These are phyloP conservation scores for Recurvirostra avosetta DNA, from an alignment of 2,113 vertebrate species.

Conservation along the genomic window DNA sequence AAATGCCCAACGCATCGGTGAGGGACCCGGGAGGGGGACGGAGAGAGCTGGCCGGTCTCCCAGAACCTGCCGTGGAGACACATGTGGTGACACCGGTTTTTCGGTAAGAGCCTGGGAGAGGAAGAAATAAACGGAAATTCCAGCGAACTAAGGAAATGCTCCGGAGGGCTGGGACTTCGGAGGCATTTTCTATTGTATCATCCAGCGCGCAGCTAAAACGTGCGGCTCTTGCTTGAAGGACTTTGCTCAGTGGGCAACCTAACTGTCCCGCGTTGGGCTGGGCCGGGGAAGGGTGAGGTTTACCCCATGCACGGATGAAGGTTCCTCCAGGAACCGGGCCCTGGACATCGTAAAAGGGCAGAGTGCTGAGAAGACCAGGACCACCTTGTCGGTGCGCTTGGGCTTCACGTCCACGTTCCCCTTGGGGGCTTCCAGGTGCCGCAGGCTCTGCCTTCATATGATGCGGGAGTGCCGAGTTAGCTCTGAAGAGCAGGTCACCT, in stretches of 20 bases:
- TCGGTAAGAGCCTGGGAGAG: conserved; percentile 48
- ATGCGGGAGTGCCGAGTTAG: not conserved
- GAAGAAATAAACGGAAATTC: conserved; percentile 58
- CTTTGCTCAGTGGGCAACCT: not conserved
- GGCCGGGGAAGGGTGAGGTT: not conserved
- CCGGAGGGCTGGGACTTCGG: not conserved
- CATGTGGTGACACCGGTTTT: not conserved
- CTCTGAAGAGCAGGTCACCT: not conserved
- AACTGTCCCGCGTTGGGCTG: not conserved
- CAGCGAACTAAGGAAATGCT: conserved; percentile 52
- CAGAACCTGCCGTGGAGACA: not conserved
- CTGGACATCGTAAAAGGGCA: not conserved
- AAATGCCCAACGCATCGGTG: not conserved
- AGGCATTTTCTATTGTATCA: conserved; percentile 45
- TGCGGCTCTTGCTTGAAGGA: accelerated
- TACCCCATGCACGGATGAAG: accelerated
- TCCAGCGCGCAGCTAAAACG: not conserved
- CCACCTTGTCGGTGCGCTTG: not conserved
- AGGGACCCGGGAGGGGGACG: not conserved
- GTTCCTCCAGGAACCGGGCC: not conserved
- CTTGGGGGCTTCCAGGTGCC: not conserved
- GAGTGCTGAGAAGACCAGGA: not conserved
- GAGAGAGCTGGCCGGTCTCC: not conserved
- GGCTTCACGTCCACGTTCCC: not conserved
- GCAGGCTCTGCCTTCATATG: not conserved